phyloP scores from a whole-genome alignment of 2,113 vertebrate species.

The Brachirus orientalis region DNA sequence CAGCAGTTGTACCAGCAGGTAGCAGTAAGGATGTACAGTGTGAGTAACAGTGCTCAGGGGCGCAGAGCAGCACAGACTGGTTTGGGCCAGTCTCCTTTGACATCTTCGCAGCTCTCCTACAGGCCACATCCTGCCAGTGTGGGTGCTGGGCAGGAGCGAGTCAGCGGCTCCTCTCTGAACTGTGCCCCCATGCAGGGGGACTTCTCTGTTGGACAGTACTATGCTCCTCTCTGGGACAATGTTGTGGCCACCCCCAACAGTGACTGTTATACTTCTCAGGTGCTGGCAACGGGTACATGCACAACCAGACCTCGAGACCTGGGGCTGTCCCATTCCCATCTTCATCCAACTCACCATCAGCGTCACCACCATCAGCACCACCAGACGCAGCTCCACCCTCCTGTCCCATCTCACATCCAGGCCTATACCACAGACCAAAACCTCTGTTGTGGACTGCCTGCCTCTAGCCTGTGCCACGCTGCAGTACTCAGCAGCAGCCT shows the following conservation, averaged over 20 bases:
- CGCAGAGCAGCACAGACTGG: slow-evolving; percentile 70
- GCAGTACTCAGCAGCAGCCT: slow-evolving; percentile 96
- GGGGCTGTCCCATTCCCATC: slow-evolving; percentile 73
- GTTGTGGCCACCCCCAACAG: slow-evolving; percentile 88
- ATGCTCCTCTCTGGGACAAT: slow-evolving; percentile 89
- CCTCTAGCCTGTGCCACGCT: slow-evolving; percentile 88
- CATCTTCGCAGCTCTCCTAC: slow-evolving; percentile 68
- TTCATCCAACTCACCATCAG: slow-evolving; percentile 53
- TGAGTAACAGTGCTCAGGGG: slow-evolving; percentile 63
- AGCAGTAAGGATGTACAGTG: slow-evolving; percentile 82
- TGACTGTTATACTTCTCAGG: slow-evolving; percentile 90
- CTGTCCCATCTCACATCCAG: slow-evolving; percentile 57
- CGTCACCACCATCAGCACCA: slow-evolving; percentile 56
- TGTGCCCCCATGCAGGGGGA: slow-evolving; percentile 85
- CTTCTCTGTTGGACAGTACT: slow-evolving; percentile 88
- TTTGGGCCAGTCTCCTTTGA: slow-evolving; percentile 79
- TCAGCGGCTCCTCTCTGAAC: slow-evolving; percentile 85
- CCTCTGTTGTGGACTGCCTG: slow-evolving; percentile 84
- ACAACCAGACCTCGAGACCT: slow-evolving; percentile 74
- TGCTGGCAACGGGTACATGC: slow-evolving; percentile 83
- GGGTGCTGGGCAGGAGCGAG: slow-evolving; percentile 67
- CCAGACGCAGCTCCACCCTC: slow-evolving; percentile 63
- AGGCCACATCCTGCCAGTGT: slow-evolving; percentile 74
- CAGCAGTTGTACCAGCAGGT: slow-evolving; percentile 86
- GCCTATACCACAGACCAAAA: slow-evolving; percentile 73